A percentile compares a stretch with the other conserved stretches of the same genome.
Conservation (phyloP, 2,113 vertebrate genomes). For the Narcine bancroftii region DNA sequence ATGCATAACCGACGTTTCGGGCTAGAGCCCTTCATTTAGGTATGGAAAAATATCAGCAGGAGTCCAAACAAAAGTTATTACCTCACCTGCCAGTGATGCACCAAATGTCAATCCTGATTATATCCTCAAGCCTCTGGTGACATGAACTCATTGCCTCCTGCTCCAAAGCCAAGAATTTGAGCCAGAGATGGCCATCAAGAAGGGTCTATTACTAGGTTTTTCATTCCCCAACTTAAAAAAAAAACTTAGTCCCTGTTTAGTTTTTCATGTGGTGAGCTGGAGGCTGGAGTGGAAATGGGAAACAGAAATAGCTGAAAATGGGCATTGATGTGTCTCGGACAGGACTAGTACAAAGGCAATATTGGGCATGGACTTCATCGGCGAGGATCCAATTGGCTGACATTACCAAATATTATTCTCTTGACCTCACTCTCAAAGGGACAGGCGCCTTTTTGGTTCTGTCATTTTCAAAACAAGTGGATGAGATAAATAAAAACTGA, state of each 20-base stretch:
- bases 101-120: background rate
- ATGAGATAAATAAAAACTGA: constrained; percentile 26
- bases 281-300: background rate
- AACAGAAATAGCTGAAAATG: background rate
- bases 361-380: background rate
- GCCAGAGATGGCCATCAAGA: background rate
- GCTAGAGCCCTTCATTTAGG: too few relatives aligned
- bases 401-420: constrained; percentile 1
- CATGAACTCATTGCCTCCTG: background rate
- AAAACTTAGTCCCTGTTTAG: background rate
- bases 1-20: too few relatives aligned
- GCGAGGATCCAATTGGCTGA: background rate
- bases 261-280: background rate
- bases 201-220: background rate
- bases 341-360: background rate
- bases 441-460: background rate
- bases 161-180: background rate
- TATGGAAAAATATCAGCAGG: too few relatives aligned
- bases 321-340: too few relatives aligned
- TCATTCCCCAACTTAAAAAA: background rate
- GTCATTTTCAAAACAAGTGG: constrained; percentile 11
- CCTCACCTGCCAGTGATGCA: background rate
- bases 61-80: too few relatives aligned
- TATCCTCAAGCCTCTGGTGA: background rate
- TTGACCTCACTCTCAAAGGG: constrained; percentile 2